Conservation (phyloP, 2,113 vertebrate genomes). For the Lagopus leucura region DNA sequence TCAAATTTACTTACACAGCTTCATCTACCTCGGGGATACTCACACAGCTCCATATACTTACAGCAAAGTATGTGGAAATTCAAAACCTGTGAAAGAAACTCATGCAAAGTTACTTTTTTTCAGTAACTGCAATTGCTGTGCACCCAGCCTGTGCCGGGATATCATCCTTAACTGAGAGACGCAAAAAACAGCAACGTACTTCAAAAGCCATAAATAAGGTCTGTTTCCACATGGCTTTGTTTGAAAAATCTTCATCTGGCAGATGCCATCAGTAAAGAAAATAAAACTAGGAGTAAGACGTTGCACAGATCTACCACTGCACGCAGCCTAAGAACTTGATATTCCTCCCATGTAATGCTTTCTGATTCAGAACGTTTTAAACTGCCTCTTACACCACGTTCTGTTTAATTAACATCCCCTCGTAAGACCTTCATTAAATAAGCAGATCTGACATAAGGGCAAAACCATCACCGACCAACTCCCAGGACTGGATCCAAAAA, state of each 20-base stretch:
- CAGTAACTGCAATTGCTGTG: not conserved
- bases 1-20: not conserved
- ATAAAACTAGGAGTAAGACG: constrained; percentile 29
- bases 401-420: constrained; percentile 62
- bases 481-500: constrained; percentile 25
- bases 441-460: constrained; percentile 57
- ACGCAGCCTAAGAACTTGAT: constrained; percentile 43
- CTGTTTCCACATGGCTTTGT: not conserved
- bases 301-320: constrained; percentile 17
- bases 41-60: too few species aligned
- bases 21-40: too few species aligned
- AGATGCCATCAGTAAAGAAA: constrained; percentile 26
- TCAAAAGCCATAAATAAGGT: not conserved
- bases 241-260: not conserved
- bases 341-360: constrained; percentile 25
- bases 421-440: constrained; percentile 64
- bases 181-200: not conserved
- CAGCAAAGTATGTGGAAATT: not conserved
- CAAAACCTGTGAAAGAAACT: not conserved
- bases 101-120: not conserved
- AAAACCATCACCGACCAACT: constrained; percentile 35
- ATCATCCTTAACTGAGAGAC: not conserved
- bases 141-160: not conserved
- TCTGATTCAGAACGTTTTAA: constrained; percentile 51
- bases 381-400: not conserved